A percentile compares a stretch with the other conserved stretches of the same genome.
These are phyloP conservation scores for Troides aeacus DNA, from an alignment of 2,888 invertebrate species.

Conservation along the genomic window DNA sequence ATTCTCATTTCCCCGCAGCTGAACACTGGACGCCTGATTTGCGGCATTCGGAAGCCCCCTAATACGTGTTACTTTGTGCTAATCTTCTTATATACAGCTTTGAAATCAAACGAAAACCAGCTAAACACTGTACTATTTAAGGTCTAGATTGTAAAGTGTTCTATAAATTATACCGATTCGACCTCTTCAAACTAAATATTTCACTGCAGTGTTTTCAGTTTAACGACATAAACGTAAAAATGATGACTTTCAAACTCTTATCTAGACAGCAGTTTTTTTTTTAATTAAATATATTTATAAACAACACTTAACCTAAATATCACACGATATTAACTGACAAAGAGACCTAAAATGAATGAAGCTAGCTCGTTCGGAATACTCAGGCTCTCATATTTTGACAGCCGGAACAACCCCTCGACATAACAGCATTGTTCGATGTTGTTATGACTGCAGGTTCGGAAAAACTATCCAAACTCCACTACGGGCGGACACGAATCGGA, in stretches of 20 bases:
- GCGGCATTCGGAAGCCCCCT: slow-evolving; percentile 72
- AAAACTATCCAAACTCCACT: too few relatives aligned
- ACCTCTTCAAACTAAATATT: slow-evolving; percentile 56
- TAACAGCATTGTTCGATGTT: too few relatives aligned
- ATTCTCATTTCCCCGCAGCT: slow-evolving; percentile 16
- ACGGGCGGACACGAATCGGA: too few relatives aligned
- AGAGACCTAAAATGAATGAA: too few relatives aligned
- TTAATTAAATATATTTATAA: too few relatives aligned
- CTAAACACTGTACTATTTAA: slow-evolving; percentile 32
- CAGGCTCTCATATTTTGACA: too few relatives aligned
- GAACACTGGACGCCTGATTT: slow-evolving; percentile 56
- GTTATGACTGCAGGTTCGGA: too few relatives aligned
- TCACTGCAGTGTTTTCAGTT: slow-evolving; percentile 64
- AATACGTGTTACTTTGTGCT: slow-evolving; percentile 73
- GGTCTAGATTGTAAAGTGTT: slow-evolving; percentile 34
- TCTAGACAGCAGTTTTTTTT: slow-evolving; percentile 29
- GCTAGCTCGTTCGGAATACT: too few relatives aligned
- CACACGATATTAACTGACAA: too few relatives aligned
- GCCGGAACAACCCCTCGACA: too few relatives aligned
- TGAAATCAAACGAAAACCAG: slow-evolving; percentile 37
- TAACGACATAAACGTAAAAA: slow-evolving; percentile 59
- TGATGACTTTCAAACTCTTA: slow-evolving; percentile 48
- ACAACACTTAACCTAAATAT: too few relatives aligned
- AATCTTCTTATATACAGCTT: slow-evolving; percentile 62
- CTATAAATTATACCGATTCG: slow-evolving; percentile 57